These are phyloP conservation scores for Ataeniobius toweri DNA, from an alignment of 2,797 vertebrate species.

Conservation along the genomic window DNA sequence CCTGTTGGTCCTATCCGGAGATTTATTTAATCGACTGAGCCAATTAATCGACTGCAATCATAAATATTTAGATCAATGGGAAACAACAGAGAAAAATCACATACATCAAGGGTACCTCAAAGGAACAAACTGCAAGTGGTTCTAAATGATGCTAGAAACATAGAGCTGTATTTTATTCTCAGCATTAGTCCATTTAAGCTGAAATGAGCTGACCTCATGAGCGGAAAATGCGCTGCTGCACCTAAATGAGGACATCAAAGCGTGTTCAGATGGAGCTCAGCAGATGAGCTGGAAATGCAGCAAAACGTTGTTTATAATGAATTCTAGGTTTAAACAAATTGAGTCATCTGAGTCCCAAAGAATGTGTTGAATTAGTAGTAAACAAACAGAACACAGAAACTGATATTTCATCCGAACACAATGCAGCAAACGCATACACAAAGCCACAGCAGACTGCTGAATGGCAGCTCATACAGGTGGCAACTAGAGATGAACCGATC, in stretches of 20 bases:
- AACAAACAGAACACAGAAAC: background rate
- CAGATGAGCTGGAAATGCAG: background rate
- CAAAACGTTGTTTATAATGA: slow-evolving; percentile 9
- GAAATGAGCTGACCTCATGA: slow-evolving; percentile 22
- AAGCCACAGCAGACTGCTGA: background rate
- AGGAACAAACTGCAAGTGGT: too few species aligned
- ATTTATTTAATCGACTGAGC: slow-evolving; percentile 10
- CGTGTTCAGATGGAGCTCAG: slow-evolving; percentile 5
- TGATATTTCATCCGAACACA: background rate
- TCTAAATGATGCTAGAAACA: background rate
- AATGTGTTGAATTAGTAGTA: slow-evolving; percentile 8
- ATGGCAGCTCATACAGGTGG: background rate
- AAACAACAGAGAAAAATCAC: too few species aligned
- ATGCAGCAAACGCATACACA: background rate
- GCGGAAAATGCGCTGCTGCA: slow-evolving; percentile 17
- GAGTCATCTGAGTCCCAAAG: slow-evolving; percentile 13
- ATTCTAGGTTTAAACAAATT: slow-evolving; percentile 17
- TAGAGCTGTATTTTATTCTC: background rate
- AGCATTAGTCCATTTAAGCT: slow-evolving; percentile 19
- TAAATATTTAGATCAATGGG: background rate
- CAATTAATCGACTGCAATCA: too few species aligned
- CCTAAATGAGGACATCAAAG: slow-evolving; percentile 10
- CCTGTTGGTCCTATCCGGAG: slow-evolving; percentile 21
- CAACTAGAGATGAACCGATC: too few species aligned
- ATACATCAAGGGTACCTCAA: too few species aligned